phyloP scores from a whole-genome alignment of 1,140 invertebrate genomes.

The Zophobas morio region DNA sequence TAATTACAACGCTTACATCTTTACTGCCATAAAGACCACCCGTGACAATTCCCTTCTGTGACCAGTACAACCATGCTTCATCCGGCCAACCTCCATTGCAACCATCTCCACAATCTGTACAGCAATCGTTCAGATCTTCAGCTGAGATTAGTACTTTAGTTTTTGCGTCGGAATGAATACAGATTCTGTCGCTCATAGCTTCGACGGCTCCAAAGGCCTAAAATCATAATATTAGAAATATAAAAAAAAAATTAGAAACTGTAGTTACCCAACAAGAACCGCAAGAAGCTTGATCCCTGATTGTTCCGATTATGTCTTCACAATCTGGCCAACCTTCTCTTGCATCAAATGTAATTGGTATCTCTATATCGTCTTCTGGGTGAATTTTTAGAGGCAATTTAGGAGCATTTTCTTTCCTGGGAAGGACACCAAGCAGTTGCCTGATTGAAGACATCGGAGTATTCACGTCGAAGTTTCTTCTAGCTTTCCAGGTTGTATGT shows the following conservation, averaged over 20 bases:
- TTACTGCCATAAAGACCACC: constrained; percentile 74
- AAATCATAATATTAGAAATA: too few relatives aligned
- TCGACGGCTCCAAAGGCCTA: too few relatives aligned
- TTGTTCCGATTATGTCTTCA: constrained; percentile 13
- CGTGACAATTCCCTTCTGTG: constrained; percentile 71
- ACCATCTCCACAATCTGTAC: background rate
- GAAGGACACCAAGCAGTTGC: background rate
- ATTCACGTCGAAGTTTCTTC: too few relatives aligned
- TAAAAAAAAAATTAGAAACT: too few relatives aligned
- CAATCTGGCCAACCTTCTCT: constrained; percentile 28
- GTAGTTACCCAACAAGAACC: constrained; percentile 41
- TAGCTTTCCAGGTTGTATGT: too few relatives aligned
- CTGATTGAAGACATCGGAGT: background rate
- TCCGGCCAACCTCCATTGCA: constrained; percentile 69
- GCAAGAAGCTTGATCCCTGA: constrained; percentile 21
- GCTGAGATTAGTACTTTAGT: too few relatives aligned
- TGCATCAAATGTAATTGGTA: constrained; percentile 35
- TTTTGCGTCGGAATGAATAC: too few relatives aligned
- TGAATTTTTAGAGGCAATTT: background rate
- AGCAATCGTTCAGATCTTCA: too few relatives aligned
- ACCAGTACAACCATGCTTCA: constrained; percentile 75
- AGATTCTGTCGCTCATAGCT: too few relatives aligned
- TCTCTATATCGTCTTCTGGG: background rate
- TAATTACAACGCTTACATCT: constrained; percentile 28
- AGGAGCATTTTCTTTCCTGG: background rate